Base-by-base conservation (phyloP, 1,140 invertebrate species). In the Brachionus manjavacas region DNA sequence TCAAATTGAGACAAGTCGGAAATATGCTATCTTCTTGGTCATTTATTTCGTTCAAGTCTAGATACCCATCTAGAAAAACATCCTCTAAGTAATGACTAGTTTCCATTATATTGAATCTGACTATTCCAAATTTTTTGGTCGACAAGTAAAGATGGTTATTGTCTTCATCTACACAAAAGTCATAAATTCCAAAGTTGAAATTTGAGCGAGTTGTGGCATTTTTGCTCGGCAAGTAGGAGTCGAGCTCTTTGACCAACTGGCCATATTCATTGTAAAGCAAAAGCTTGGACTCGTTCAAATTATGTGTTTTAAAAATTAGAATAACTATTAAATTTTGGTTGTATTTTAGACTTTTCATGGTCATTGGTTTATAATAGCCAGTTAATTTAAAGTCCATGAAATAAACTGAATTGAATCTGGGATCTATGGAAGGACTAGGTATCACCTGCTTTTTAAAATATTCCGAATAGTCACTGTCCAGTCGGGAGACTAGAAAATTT, bases 271-370 rank as follows among this genome's bases (percentile, higher is more conserved):
- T 64, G 28, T 64, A 81, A n/a, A 81, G 9, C 31, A 81, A 81
- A 43, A 81, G 16, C 35, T 46, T 60, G 14, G 52, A 39, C 52
- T 81, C 79, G 55, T 81, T 55, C 9, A 11, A 64, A 35, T 60
- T 81, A 12, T 64, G 28, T 4, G 16, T 46, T 46, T 81, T 81
- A 35, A 64, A 25, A n/a, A 28, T 55, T 23, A 81, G 20, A n/a
- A 81, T 60, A 35, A 81, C 28, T 46, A 81, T 81, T 11, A 81
- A 68, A 81, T 81, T 81, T 68, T 81, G 79, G 60, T 81, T 81
- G 39, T 25, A 81, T 35, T 68, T 60, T n/a, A 81, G 52, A 25
- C 52, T 81, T 16, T 81, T 81, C 64, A 81, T 68, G 9, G 6
- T 20, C 35, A 81, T 81, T 3, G 79, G 79, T 20, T 60, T 81